phyloP scores from a whole-genome alignment of 1,140 invertebrate genomes.

The Drusus annulatus region DNA sequence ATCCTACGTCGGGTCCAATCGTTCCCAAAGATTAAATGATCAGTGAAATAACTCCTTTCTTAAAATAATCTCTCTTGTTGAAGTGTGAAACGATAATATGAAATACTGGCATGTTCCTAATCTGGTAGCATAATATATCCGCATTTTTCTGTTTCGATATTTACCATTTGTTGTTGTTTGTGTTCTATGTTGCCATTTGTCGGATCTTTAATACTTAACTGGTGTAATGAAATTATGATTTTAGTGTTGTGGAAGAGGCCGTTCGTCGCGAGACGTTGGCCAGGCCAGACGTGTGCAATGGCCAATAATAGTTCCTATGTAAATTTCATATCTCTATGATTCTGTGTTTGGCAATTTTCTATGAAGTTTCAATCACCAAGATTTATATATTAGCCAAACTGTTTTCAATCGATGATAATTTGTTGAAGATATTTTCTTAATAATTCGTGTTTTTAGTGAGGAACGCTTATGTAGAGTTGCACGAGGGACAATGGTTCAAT shows the following conservation, averaged over 20 bases:
- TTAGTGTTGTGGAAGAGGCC: conserved; percentile 53
- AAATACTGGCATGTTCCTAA: conserved; percentile 4
- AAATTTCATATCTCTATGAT: conserved; percentile 60
- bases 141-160: conserved; percentile 22
- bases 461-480: conserved; percentile 56
- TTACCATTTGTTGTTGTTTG: conserved; percentile 51
- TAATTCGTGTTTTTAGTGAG: conserved; percentile 60
- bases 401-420: conserved; percentile 60
- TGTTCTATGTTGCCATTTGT: conserved; percentile 58
- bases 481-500: conserved; percentile 35
- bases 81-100: too few species aligned
- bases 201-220: conserved; percentile 46
- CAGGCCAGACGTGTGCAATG: conserved; percentile 28
- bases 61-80: too few species aligned
- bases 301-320: conserved; percentile 59
- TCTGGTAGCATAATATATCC: conserved; percentile 17
- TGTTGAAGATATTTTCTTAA: conserved; percentile 60
- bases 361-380: conserved; percentile 59
- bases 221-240: conserved; percentile 46
- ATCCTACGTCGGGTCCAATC: too few species aligned
- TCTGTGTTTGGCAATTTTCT: conserved; percentile 59
- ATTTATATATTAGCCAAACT: conserved; percentile 60
- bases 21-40: too few species aligned
- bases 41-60: too few species aligned
- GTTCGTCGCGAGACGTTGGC: conserved; percentile 43